Evolutionary conservation across 2,113 vertebrate genomes (phyloP).

Genomic region (Prunella fulvescens): DNA sequence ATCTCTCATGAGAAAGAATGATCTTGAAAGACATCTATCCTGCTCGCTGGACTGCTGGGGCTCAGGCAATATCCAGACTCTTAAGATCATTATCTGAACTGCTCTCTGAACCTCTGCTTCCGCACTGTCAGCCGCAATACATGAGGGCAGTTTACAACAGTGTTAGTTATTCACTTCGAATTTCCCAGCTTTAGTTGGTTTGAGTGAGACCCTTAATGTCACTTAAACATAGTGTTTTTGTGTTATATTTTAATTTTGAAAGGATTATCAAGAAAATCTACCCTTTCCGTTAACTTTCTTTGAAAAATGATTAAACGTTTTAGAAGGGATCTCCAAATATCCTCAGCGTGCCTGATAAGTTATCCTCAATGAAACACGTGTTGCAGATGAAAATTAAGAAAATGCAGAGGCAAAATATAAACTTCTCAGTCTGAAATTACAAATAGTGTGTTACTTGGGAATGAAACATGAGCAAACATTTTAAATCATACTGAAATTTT

Average conservation of each 20-base stretch:
- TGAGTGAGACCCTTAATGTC: slow-evolving; percentile 66
- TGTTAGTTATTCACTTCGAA: slow-evolving; percentile 50
- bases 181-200: slow-evolving; percentile 62
- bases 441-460: slow-evolving; percentile 50
- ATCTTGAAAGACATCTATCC: neutral
- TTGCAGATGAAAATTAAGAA: slow-evolving; percentile 48
- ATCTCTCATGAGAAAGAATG: slow-evolving; percentile 3
- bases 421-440: slow-evolving; percentile 60
- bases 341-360: slow-evolving; percentile 52
- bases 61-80: slow-evolving; percentile 1
- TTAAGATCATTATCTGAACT: slow-evolving; percentile 56
- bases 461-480: slow-evolving; percentile 53
- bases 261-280: slow-evolving; percentile 74
- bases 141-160: slow-evolving; percentile 55
- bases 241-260: slow-evolving; percentile 75
- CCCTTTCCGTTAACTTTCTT: slow-evolving; percentile 71
- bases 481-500: slow-evolving; percentile 61
- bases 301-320: slow-evolving; percentile 70
- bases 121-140: slow-evolving; percentile 60
- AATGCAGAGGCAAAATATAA: slow-evolving; percentile 55
- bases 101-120: slow-evolving; percentile 56
- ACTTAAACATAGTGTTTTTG: slow-evolving; percentile 66
- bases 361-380: slow-evolving; percentile 56
- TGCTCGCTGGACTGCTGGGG: neutral
- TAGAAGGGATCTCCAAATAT: slow-evolving; percentile 70